A percentile compares a stretch with the other conserved stretches of the same genome.
phyloP scores from a whole-genome alignment of 2,888 invertebrate genomes.

The Pyrrhosoma nymphula region DNA sequence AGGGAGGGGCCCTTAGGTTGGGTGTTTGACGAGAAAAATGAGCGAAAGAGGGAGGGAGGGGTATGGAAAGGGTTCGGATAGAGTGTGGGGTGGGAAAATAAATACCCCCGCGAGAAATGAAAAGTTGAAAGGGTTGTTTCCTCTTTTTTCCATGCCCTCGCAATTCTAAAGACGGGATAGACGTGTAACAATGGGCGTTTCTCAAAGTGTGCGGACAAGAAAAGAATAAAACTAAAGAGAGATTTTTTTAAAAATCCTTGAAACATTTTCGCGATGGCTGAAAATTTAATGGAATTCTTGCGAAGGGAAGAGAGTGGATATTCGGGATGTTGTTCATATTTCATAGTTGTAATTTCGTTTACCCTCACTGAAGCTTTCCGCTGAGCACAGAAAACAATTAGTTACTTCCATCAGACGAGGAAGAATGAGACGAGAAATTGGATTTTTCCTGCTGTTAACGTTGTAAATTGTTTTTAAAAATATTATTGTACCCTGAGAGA shows the following conservation, averaged over 20 bases:
- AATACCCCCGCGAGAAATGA: conserved; percentile 7
- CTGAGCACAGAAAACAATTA: neutral
- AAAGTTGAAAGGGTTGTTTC: neutral
- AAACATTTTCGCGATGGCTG: neutral
- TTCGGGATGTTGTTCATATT: neutral
- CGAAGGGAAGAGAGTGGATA: neutral
- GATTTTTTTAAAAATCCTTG: neutral
- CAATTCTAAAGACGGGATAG: conserved; percentile 1
- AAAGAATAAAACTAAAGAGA: neutral
- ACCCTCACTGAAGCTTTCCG: neutral
- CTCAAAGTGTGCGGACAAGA: neutral
- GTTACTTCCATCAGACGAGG: neutral
- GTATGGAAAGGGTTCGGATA: neutral
- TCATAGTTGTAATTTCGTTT: neutral
- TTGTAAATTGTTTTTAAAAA: no score
- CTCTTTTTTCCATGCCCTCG: neutral
- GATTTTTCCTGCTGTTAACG: neutral
- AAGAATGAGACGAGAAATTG: neutral
- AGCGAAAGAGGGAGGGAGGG: neutral
- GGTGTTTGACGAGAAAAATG: neutral
- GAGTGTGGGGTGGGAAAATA: neutral
- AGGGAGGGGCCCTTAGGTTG: neutral
- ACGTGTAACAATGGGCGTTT: conserved; percentile 19
- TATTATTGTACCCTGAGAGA: no score
- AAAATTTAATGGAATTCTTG: neutral